Base-by-base conservation (phyloP, 2,113 vertebrate genomes). In the Cyanoliseus patagonus region DNA sequence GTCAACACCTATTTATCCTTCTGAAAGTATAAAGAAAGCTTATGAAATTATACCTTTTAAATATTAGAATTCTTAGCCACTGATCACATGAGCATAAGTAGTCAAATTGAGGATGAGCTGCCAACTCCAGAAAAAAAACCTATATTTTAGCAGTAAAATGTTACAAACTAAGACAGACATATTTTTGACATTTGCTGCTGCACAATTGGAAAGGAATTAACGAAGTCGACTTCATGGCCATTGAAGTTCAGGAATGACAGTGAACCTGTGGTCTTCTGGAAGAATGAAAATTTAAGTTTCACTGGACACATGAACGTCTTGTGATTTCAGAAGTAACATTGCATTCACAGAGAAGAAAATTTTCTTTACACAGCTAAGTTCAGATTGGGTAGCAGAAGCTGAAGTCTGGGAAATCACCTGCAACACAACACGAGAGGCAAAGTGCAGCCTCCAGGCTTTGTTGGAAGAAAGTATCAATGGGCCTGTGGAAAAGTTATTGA, bases 321-420 rank as follows among this genome's bases (percentile, higher is more conserved):
- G 8, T 77, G 35, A 47, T 69, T 62, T 61, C 41, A 84, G 33
- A 67, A 66, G 27, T 17, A 61, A 6, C 11, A 57, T 10, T 33
- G 46, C 15, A 39, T 70, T 31, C 10, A 13, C 11, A 23, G 8
- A 62, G 35, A 81, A 47, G 2, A 37, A 61, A 83, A n/a, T 3
- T 1, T 39, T 83, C 16, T 49, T 90, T 67, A 44, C 13, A 17
- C 13, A 35, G 16, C 3, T 74, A 55, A 57, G 9, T 24, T 68
- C 4, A 51, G 11, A 23, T 27, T 57, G 1, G 0, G 0, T n/a
- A 14, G 7, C 31, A 61, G 25, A 72, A 69, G 7, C 1, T 2
- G 16, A 55, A 76, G 6, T n/a, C 30, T 83, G 25, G 28, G 28
- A 33, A 81, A 75, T 31, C 16, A 75, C 3, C 1, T 46, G 47